phyloP scores from a whole-genome alignment of 1,140 invertebrate genomes.

The Pseudomyrmex gracilis region DNA sequence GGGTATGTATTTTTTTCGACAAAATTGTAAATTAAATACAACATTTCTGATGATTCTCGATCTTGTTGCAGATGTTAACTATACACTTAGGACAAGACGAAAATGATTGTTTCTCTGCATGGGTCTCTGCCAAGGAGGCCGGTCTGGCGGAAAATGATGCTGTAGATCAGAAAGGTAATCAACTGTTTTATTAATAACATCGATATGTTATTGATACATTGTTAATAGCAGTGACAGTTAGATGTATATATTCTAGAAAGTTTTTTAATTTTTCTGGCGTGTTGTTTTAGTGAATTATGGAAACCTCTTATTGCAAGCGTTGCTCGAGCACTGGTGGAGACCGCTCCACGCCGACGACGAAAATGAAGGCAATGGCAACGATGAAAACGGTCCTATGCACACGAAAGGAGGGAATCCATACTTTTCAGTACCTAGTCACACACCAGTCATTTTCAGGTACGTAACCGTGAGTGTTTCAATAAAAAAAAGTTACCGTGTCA shows the following conservation, averaged over 20 bases:
- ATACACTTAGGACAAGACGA: conserved; percentile 99
- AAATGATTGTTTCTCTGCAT: conserved; percentile 98
- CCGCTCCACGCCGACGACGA: conserved; percentile 86
- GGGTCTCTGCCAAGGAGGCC: conserved; percentile 98
- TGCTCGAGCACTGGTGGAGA: conserved; percentile 98
- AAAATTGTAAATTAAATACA: neutral
- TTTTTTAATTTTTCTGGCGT: conserved; percentile 29
- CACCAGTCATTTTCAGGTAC: conserved; percentile 98
- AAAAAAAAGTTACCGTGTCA: conserved; percentile 20
- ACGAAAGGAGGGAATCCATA: conserved; percentile 91
- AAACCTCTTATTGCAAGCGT: conserved; percentile 95
- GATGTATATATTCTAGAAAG: neutral
- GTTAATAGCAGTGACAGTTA: too few relatives aligned
- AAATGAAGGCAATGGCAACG: conserved; percentile 81
- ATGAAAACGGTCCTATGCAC: conserved; percentile 80
- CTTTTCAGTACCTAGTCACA: conserved; percentile 97
- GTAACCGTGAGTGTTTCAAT: neutral
- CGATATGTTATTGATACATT: neutral
- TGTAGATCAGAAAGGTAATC: conserved; percentile 93
- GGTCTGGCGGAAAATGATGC: conserved; percentile 92
- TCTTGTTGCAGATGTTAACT: conserved; percentile 94
- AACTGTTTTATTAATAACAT: conserved; percentile 37
- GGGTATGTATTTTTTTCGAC: conserved; percentile 87
- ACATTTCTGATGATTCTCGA: conserved; percentile 51
- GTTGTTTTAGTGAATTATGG: conserved; percentile 96